Percentiles rank a stretch among this genome's conserved stretches.
Evolutionary conservation across 1,140 invertebrate genomes (phyloP).

Genomic region (Drosophila tristis): DNA sequence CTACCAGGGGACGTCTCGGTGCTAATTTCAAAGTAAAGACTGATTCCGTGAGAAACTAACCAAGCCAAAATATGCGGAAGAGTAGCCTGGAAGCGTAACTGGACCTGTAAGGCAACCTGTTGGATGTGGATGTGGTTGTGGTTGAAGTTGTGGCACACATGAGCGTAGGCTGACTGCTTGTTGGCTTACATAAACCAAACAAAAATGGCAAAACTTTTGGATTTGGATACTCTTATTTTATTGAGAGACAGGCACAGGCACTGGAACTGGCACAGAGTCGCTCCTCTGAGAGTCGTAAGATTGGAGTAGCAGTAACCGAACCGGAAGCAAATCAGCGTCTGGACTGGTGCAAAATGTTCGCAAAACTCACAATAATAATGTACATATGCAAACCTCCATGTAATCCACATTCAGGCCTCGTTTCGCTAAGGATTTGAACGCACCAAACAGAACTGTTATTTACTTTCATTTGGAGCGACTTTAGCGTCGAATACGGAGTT

Average conservation of each 20-base stretch:
- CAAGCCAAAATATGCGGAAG: slow-evolving; percentile 71
- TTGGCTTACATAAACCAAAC: slow-evolving; percentile 75
- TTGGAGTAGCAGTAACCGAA: slow-evolving; percentile 46
- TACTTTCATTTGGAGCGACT: too few relatives aligned
- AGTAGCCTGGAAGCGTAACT: slow-evolving; percentile 60
- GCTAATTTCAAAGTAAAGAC: too few relatives aligned
- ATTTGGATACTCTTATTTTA: slow-evolving; percentile 33
- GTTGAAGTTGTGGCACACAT: slow-evolving; percentile 43
- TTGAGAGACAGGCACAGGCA: slow-evolving; percentile 6
- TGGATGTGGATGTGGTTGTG: slow-evolving; percentile 65
- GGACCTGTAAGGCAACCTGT: slow-evolving; percentile 63
- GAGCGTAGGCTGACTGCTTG: slow-evolving; percentile 63
- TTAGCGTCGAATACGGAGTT: too few relatives aligned
- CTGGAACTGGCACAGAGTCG: slow-evolving; percentile 14
- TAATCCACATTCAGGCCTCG: too few relatives aligned
- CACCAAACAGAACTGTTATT: too few relatives aligned
- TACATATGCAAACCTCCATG: too few relatives aligned
- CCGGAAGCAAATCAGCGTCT: slow-evolving; percentile 57
- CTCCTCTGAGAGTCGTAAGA: neutral
- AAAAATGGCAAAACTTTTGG: slow-evolving; percentile 43
- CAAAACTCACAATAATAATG: too few relatives aligned
- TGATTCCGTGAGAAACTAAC: slow-evolving; percentile 50
- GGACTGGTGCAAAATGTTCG: too few relatives aligned
- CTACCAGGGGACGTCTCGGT: neutral
- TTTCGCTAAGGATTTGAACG: too few relatives aligned